phyloP scores from a whole-genome alignment of 2,113 vertebrate genomes.

The Entosphenus tridentatus region DNA sequence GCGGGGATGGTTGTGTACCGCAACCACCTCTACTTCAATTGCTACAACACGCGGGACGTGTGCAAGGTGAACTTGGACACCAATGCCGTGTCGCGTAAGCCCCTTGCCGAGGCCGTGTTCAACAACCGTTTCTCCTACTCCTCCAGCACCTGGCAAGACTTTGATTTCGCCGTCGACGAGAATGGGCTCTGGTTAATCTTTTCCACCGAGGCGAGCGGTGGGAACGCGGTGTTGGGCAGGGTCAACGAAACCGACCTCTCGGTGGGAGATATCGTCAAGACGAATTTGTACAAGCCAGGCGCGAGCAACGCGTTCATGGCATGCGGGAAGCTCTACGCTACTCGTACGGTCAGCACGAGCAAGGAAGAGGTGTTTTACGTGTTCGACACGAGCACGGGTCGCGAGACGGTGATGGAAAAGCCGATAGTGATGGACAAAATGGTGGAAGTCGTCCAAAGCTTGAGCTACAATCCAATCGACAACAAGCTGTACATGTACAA shows the following conservation, averaged over 20 bases:
- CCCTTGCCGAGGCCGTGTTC: conserved; percentile 11
- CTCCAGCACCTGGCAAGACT: conserved; percentile 23
- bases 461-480: conserved; percentile 33
- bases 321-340: conserved; percentile 65
- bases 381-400: conserved; percentile 39
- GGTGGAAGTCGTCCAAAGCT: conserved; percentile 20
- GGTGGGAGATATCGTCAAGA: conserved; percentile 59
- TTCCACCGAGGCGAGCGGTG: conserved; percentile 35
- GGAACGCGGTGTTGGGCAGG: conserved; percentile 62
- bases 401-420: conserved; percentile 15
- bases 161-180: conserved; percentile 46
- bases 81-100: neutral
- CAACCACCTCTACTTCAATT: too few species aligned
- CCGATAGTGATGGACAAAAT: conserved; percentile 27
- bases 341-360: conserved; percentile 22
- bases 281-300: conserved; percentile 27
- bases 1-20: too few species aligned
- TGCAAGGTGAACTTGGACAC: too few species aligned
- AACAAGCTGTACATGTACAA: conserved; percentile 41
- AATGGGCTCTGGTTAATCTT: conserved; percentile 83
- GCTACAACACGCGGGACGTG: too few species aligned
- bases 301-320: conserved; percentile 71
- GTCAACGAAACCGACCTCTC: conserved; percentile 62
- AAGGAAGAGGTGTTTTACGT: conserved; percentile 60
- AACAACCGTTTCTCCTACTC: conserved; percentile 15